Conservation (phyloP, 1,140 invertebrate species). For the Drosophila nannoptera region DNA sequence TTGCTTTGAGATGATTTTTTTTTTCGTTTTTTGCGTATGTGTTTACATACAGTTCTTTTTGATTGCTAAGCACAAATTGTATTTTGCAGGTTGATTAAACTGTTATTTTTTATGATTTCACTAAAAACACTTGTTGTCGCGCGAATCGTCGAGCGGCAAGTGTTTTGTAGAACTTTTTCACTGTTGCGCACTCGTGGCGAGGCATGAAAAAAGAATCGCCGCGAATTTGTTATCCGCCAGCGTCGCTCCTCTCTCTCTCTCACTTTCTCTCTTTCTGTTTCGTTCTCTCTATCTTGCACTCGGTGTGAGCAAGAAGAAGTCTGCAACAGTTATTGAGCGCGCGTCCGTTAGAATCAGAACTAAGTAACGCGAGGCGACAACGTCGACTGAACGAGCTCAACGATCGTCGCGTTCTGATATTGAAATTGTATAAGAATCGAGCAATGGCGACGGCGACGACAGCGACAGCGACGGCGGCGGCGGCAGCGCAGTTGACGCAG, state of each 20-base stretch:
- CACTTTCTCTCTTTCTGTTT: constrained; percentile 11
- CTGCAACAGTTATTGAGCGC: constrained; percentile 15
- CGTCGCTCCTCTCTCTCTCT: constrained; percentile 22
- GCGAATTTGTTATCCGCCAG: constrained; percentile 32
- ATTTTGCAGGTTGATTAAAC: constrained; percentile 8
- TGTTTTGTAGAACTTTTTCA: constrained; percentile 55
- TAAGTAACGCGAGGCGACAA: constrained; percentile 23
- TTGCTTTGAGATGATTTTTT: not conserved
- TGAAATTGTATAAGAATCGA: constrained; percentile 37
- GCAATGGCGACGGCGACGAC: too few species aligned
- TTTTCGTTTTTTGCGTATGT: too few species aligned
- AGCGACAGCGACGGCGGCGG: not conserved
- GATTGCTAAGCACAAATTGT: not conserved
- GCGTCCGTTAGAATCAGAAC: constrained; percentile 39
- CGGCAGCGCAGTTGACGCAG: constrained; percentile 27
- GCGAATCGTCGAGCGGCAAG: constrained; percentile 56
- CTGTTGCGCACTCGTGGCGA: constrained; percentile 29
- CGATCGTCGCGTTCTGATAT: constrained; percentile 35
- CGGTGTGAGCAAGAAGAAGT: not conserved
- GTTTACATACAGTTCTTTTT: too few species aligned
- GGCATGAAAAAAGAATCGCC: constrained; percentile 8
- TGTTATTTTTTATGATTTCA: constrained; percentile 29
- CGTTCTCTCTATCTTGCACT: not conserved
- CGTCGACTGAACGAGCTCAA: constrained; percentile 29
- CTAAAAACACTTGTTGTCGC: constrained; percentile 46